phyloP scores from a whole-genome alignment of 2,888 invertebrate species.

The Boloria selene region DNA sequence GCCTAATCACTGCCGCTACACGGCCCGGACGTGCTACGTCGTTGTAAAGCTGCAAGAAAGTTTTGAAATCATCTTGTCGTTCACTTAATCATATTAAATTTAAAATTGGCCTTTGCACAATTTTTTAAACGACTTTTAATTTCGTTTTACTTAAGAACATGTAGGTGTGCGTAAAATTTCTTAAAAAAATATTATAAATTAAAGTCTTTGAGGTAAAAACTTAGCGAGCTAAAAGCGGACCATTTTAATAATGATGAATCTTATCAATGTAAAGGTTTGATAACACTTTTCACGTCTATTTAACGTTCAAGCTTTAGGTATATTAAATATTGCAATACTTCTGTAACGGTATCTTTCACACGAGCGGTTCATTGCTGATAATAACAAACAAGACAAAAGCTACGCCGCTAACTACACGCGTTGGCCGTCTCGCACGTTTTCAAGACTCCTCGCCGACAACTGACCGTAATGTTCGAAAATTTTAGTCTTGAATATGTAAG shows the following conservation, averaged over 20 bases:
- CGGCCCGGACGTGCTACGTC: slow-evolving; percentile 51
- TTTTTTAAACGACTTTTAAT: no score
- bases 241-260: no score
- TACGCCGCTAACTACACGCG: slow-evolving; percentile 68
- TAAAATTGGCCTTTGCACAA: no score
- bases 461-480: slow-evolving; percentile 29
- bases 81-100: background rate
- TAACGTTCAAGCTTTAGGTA: background rate
- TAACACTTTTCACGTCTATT: no score
- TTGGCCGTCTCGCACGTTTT: slow-evolving; percentile 37
- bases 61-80: background rate
- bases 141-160: no score
- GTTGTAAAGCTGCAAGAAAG: slow-evolving; percentile 28
- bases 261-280: no score
- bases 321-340: slow-evolving; percentile 45
- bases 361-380: slow-evolving; percentile 67
- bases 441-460: slow-evolving; percentile 26
- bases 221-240: no score
- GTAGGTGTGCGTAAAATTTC: no score
- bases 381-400: slow-evolving; percentile 77
- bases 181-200: no score
- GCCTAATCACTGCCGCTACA: slow-evolving; percentile 76
- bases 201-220: no score
- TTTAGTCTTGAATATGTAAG: slow-evolving; percentile 19
- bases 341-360: slow-evolving; percentile 43